Evolutionary conservation across 2,888 invertebrate species (phyloP), one percentile per base, ranked within the genome.

Genomic region (Epistrophe grossulariae): DNA sequence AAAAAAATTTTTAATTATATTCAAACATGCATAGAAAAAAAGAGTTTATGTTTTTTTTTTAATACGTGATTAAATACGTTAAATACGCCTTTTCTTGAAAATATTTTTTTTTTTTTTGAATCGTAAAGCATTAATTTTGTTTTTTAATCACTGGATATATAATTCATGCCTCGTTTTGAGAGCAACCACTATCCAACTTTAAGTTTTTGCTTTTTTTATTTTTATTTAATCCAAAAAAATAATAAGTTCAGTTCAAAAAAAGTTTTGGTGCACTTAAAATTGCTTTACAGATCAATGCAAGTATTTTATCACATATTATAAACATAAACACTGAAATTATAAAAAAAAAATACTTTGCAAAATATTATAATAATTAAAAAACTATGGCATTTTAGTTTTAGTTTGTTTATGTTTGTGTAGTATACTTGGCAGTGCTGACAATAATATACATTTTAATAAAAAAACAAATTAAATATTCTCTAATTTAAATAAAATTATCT

Each of bases 341-440:
- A 40, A 50, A 38, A 64, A 10, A 40, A 50, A 38, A 64, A 10
- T 11, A 31, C n/a, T n/a, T 35, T 35, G 19, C 24, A 62, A 62
- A 62, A 62, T n/a, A 10, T 40, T 5, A 24, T 62, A n/a, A n/a
- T n/a, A n/a, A 9, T 31, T 43, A 4, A 43, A 57, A 35, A 70
- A 66, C 43, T 59, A 74, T 68, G 60, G 9, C n/a, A 17, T 50
- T 64, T 57, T 35, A 38, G 68, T 28, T 52, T 48, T 40, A 62
- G 62, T 62, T 15, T 19, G 35, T 62, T 17, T 71, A 64, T 19
- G 2, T 68, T 72, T 68, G 55, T 57, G 59, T 60, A 60, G 59
- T 17, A 72, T 68, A 85, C 74, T 81, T 85, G 84, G 84, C 84
- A 85, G 84, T 85, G 81, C 78, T 77, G 77, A 81, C 81, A 81